phyloP scores from a whole-genome alignment of 2,113 vertebrate species.

The Sapayoa aenigma region DNA sequence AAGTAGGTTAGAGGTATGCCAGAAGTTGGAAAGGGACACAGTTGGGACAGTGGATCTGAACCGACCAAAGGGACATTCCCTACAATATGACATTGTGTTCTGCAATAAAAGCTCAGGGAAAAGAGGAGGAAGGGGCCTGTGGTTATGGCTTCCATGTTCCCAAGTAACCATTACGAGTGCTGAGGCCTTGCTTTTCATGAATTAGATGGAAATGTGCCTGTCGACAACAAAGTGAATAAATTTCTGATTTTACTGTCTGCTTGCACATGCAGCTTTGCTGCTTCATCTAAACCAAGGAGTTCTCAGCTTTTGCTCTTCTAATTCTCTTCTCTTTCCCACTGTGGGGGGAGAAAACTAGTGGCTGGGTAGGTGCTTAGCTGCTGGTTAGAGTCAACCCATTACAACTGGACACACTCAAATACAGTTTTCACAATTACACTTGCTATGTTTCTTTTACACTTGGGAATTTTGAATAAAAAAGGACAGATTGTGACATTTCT shows the following conservation, averaged over 20 bases:
- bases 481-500: background rate
- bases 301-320: background rate
- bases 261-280: background rate
- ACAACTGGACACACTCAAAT: background rate
- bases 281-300: background rate
- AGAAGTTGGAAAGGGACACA: background rate
- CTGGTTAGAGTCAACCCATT: background rate
- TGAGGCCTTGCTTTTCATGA: background rate
- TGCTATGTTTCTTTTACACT: background rate
- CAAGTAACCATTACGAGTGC: background rate
- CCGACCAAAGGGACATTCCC: background rate
- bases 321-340: background rate
- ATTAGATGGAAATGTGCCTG: background rate
- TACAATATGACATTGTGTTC: fast-evolving
- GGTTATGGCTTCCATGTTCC: background rate
- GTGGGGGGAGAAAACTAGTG: background rate
- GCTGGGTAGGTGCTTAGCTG: background rate
- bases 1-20: background rate
- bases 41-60: background rate
- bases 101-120: background rate
- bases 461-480: background rate
- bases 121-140: background rate
- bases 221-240: background rate
- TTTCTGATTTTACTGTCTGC: background rate
- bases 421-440: background rate